Conservation (phyloP, 2,888 invertebrate genomes). For the Zhuqinia jingwanae region DNA sequence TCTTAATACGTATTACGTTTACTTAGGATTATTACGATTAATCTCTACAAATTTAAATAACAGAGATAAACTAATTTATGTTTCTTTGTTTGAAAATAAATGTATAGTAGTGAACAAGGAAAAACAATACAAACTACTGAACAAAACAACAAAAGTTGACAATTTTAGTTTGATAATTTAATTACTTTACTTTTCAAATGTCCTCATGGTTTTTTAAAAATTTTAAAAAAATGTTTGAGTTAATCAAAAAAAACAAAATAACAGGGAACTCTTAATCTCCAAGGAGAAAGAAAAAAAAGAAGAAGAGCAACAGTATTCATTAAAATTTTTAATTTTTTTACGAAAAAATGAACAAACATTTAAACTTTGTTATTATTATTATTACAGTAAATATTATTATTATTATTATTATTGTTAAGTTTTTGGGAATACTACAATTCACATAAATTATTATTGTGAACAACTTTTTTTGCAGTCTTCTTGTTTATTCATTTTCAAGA, state of each 20-base stretch:
- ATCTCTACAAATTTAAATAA: no score
- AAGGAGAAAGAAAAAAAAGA: background rate
- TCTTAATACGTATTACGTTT: no score
- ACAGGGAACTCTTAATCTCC: background rate
- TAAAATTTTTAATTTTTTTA: constrained; percentile 50
- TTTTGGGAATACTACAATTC: background rate
- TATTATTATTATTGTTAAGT: background rate
- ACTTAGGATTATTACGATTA: no score
- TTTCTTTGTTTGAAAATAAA: no score
- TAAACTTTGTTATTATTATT: background rate
- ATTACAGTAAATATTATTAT: background rate
- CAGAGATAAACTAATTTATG: no score
- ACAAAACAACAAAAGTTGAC: no score
- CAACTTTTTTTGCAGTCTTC: no score
- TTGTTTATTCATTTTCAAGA: background rate
- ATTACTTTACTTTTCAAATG: background rate
- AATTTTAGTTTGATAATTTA: background rate
- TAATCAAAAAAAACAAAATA: background rate
- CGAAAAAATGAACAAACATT: background rate
- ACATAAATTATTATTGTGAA: background rate
- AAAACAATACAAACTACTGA: no score
- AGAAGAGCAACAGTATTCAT: constrained; percentile 46
- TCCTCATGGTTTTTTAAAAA: no score
- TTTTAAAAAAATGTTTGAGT: background rate
- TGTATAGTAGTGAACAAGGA: no score